Evolutionary conservation across 2,797 vertebrate species (phyloP), one percentile per base, ranked within the genome.

Genomic region (Psittacula derbiana): DNA sequence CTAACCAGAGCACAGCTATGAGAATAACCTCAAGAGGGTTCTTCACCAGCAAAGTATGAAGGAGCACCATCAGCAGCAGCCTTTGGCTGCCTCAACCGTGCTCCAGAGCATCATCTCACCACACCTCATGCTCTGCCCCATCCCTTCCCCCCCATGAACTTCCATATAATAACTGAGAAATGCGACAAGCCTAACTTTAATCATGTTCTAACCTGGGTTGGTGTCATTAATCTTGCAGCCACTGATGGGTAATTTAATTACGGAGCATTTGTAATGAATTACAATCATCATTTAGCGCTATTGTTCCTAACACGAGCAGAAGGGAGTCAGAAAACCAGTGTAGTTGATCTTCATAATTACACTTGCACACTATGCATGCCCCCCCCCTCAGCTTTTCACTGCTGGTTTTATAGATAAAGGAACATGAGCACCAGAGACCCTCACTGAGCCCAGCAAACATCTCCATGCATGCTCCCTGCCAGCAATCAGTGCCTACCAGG

Each of bases 191-290:
- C 74, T 78, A 96, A 97, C 94, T 96, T 96, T 95, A 97, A 95
- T 95, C 79, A 78, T 57, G 72, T 95, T 75, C 90, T 87, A 96
- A 97, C 93, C 88, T 62, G 14, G 88, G 93, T 41, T 95, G 96
- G 71, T 92, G 96, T 94, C 97, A 96, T 97, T 97, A 97, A 97
- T 98, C 97, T 97, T 84, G 5, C 86, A 93, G 95, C 96, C 78
- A 93, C 96, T 80, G 78, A 97, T 92, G 96, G 92, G 92, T 98
- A 98, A 98, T 97, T 97, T 97, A 98, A 98, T 98, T 98, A 98
- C 94, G 81, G 91, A 61, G 94, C 92, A 93, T 97, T 90, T 97
- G 96, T 97, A 98, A 98, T 97, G 97, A 97, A 97, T 97, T 97
- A 97, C 97, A 97, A 97, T 96, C 89, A 93, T 96, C 97, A 97